A percentile compares a stretch with the other conserved stretches of the same genome.
phyloP scores from a whole-genome alignment of 2,888 invertebrate genomes.

The Leptinotarsa haldemani region DNA sequence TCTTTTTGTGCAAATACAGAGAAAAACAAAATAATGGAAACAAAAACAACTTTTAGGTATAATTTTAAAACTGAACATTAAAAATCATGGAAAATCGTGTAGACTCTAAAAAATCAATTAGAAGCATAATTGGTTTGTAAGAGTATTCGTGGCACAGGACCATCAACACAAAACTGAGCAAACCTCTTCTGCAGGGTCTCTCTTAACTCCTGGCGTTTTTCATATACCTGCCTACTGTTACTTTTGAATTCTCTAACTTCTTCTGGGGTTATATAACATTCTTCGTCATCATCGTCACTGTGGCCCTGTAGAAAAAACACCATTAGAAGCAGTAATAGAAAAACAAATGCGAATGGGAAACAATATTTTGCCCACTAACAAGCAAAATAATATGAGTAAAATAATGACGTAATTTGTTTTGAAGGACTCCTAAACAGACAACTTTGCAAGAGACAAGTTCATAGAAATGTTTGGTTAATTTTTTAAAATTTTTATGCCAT shows the following conservation, averaged over 20 bases:
- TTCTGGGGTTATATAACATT: constrained; percentile 86
- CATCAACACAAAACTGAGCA: constrained; percentile 78
- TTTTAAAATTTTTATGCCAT: too few species aligned
- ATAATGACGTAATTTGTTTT: too few species aligned
- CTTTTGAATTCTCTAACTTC: constrained; percentile 90
- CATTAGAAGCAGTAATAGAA: constrained; percentile 11
- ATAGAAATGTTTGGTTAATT: too few species aligned
- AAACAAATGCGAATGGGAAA: neutral
- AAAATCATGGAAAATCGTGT: constrained; percentile 46
- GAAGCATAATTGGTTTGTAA: constrained; percentile 63
- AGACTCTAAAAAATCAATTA: constrained; percentile 55
- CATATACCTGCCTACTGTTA: constrained; percentile 79
- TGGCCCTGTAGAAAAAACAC: constrained; percentile 72
- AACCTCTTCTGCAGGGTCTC: constrained; percentile 86
- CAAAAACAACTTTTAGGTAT: constrained; percentile 43
- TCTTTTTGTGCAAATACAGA: constrained; percentile 42
- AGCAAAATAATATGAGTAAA: neutral
- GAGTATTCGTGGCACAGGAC: constrained; percentile 65
- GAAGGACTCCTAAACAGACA: too few species aligned
- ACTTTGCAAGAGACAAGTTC: too few species aligned
- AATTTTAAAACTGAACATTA: constrained; percentile 47
- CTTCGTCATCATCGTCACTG: constrained; percentile 80
- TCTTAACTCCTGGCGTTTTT: constrained; percentile 84
- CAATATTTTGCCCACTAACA: neutral
- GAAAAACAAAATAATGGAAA: constrained; percentile 38